phyloP scores from a whole-genome alignment of 2,113 vertebrate genomes.

The Tor tambroides region DNA sequence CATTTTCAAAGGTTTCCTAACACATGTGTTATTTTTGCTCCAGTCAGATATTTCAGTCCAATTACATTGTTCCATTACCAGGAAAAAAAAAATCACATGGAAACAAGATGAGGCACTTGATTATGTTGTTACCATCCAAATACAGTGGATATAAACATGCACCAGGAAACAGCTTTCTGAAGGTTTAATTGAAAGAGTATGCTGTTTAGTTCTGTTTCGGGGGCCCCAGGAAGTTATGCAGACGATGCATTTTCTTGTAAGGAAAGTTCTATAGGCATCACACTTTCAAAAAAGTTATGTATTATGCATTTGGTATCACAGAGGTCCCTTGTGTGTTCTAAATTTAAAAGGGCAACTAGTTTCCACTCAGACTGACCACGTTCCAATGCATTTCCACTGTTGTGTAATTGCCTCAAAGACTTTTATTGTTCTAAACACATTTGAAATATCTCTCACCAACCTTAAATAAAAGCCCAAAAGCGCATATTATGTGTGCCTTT shows the following conservation, averaged over 20 bases:
- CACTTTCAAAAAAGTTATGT: constrained; percentile 41
- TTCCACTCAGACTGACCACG: constrained; percentile 33
- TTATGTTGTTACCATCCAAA: constrained; percentile 32
- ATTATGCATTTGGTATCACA: constrained; percentile 54
- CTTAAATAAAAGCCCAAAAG: background rate
- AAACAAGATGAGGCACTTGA: constrained; percentile 34
- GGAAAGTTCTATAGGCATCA: constrained; percentile 27
- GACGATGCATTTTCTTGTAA: constrained; percentile 23
- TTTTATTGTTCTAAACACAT: constrained; percentile 26
- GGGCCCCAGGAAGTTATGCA: constrained; percentile 25
- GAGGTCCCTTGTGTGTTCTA: constrained; percentile 48
- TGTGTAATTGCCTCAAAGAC: constrained; percentile 27
- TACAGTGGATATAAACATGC: constrained; percentile 3
- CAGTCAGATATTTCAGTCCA: background rate
- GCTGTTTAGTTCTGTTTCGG: constrained; percentile 27
- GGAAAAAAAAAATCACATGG: constrained; percentile 12
- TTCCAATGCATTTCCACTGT: constrained; percentile 38
- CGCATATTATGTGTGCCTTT: background rate
- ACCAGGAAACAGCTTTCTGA: constrained; percentile 14
- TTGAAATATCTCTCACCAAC: background rate
- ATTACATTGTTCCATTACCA: background rate
- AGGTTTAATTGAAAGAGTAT: constrained; percentile 39
- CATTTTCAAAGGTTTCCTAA: background rate
- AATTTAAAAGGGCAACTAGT: constrained; percentile 39
- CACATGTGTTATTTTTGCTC: background rate